Evolutionary conservation across 2,113 vertebrate species (phyloP).

Genomic region (Rousettus leschenaultii): DNA sequence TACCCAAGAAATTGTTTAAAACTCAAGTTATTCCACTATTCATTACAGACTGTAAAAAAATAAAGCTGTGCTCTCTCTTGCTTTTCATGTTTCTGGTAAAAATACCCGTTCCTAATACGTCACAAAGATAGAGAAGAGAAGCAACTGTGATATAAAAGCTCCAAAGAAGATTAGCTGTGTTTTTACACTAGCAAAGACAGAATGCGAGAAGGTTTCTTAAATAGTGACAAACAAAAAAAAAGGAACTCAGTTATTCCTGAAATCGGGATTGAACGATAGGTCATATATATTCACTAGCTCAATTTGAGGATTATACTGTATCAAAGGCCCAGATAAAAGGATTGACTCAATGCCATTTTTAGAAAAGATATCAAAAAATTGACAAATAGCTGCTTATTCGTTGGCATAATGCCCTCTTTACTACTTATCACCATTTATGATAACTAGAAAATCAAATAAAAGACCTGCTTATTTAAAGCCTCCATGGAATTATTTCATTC

Average conservation of each 20-base stretch:
- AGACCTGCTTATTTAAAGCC: not conserved
- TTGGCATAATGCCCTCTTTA: not conserved
- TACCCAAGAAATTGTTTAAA: not conserved
- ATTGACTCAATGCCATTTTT: not conserved
- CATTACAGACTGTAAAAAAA: not conserved
- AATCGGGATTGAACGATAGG: not conserved
- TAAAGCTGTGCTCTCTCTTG: not conserved
- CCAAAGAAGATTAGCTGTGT: not conserved
- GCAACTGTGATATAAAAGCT: not conserved
- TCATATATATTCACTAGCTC: not conserved
- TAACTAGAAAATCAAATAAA: not conserved
- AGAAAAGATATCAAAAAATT: not conserved
- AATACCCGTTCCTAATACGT: not conserved
- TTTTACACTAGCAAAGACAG: not conserved
- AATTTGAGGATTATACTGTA: not conserved
- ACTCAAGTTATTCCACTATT: not conserved
- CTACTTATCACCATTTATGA: not conserved
- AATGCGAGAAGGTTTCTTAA: not conserved
- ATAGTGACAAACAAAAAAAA: not conserved
- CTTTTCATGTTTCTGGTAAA: not conserved
- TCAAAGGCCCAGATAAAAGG: not conserved
- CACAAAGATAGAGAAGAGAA: not conserved
- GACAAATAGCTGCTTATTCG: not conserved
- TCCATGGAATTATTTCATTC: not conserved
- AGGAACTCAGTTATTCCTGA: not conserved